Base-by-base conservation (phyloP, 2,113 vertebrate genomes). In the Tachycineta bicolor region DNA sequence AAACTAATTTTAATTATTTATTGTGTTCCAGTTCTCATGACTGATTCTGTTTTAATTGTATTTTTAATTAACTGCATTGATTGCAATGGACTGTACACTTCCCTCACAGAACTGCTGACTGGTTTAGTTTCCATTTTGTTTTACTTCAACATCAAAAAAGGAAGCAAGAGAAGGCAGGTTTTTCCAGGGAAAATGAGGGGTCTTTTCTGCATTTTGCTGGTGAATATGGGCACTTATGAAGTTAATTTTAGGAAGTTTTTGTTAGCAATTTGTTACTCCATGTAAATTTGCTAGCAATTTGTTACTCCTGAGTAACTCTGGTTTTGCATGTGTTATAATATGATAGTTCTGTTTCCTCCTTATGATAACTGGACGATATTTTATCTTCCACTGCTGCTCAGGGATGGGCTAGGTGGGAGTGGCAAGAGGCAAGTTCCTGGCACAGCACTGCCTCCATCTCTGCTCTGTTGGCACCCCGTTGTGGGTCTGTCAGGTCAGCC, bases 1-100 rank as follows among this genome's bases (percentile, higher is more conserved):
- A 87, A 90, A 71, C 73, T 81, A 96, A 96, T 96, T 96, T 94
- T 87, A 95, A 97, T 97, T 87, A 95, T 96, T 96, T 94, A 84
- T 81, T 92, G 79, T 93, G 90, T 87, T 93, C 73, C 74, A 92
- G 17, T 78, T 94, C 94, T 93, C 93, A 68, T 90, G 71, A 80
- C 85, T 78, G 68, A 44, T 89, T 93, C 92, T 75, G 43, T 44
- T 94, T 90, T 96, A 95, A 96, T 83, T 92, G 85, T 89, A 92
- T 95, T 96, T 96, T 97, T 96, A 96, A 96, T 97, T 97, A 96
- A 94, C 79, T 90, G 37, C 73, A 96, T 95, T 88, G 88, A 96
- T 94, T 94, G 18, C 56, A 83, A 39, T 53, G 77, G 73, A 59
- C 86, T 75, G 73, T 75, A 56, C 49, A 11, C 41, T 83, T 86